phyloP scores from a whole-genome alignment of 2,888 invertebrate genomes.

The Caenorhabditis plicata region DNA sequence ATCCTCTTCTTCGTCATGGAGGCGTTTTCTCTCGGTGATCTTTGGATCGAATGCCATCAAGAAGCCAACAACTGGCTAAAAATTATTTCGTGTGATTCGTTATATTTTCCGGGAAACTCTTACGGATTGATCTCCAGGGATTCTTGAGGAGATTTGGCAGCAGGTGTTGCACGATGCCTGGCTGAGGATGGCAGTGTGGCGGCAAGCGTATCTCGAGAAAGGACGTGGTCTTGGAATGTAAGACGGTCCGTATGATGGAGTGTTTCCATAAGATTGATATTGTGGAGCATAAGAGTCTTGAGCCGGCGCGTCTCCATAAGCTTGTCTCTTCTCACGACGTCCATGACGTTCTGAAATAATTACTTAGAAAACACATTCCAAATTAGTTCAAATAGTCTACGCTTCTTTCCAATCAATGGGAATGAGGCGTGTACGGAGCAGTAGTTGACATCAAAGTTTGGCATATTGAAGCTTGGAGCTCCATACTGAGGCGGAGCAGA shows the following conservation, averaged over 20 bases:
- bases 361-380: neutral
- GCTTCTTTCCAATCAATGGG: slow-evolving; percentile 33
- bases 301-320: slow-evolving; percentile 27
- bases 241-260: slow-evolving; percentile 14
- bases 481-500: slow-evolving; percentile 24
- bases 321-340: slow-evolving; percentile 17
- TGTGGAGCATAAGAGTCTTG: slow-evolving; percentile 10
- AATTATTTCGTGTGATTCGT: slow-evolving; percentile 1
- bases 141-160: slow-evolving; percentile 40
- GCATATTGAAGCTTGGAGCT: slow-evolving; percentile 30
- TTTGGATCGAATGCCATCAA: slow-evolving; percentile 45
- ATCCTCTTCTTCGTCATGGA: too few relatives aligned
- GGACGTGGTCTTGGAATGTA: slow-evolving; percentile 21
- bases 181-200: slow-evolving; percentile 44
- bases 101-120: slow-evolving; percentile 4
- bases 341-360: slow-evolving; percentile 26
- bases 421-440: slow-evolving; percentile 50
- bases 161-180: slow-evolving; percentile 48
- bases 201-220: slow-evolving; percentile 42
- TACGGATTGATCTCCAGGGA: slow-evolving; percentile 32
- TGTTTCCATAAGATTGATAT: slow-evolving; percentile 1
- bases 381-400: neutral
- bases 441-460: slow-evolving; percentile 50
- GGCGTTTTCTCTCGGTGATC: slow-evolving; percentile 5
- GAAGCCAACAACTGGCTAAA: slow-evolving; percentile 40